Percentiles rank a stretch among this genome's conserved stretches.
Evolutionary conservation across 2,888 invertebrate species (phyloP).

Genomic region (Apotomis turbidana): DNA sequence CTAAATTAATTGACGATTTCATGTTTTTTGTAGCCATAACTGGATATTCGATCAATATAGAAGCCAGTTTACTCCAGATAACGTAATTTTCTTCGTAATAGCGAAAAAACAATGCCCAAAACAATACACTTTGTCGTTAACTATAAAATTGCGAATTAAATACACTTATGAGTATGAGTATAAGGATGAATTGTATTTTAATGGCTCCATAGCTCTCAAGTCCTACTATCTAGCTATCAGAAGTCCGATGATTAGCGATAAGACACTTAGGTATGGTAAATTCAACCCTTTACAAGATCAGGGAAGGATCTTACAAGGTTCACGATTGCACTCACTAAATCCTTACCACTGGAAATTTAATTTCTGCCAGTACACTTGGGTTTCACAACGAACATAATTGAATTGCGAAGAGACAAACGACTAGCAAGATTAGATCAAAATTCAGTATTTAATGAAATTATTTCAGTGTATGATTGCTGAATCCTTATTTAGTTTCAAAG

Average conservation of each 20-base stretch:
- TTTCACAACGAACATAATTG: conserved; percentile 36
- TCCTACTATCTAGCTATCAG: too few relatives aligned
- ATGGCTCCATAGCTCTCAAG: too few relatives aligned
- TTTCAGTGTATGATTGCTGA: conserved; percentile 10
- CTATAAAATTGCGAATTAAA: too few relatives aligned
- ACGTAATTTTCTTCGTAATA: too few relatives aligned
- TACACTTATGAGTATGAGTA: too few relatives aligned
- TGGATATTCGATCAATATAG: too few relatives aligned
- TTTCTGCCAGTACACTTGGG: conserved; percentile 38
- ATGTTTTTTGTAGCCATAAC: too few relatives aligned
- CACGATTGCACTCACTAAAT: conserved; percentile 38
- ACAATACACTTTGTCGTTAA: too few relatives aligned
- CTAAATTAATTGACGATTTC: too few relatives aligned
- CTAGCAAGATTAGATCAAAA: conserved; percentile 23
- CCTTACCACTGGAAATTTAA: conserved; percentile 33
- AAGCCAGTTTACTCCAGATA: too few relatives aligned
- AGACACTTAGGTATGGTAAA: conserved; percentile 33
- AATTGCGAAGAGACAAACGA: conserved; percentile 35
- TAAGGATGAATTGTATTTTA: too few relatives aligned
- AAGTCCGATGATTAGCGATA: background rate
- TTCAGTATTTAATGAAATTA: conserved; percentile 16
- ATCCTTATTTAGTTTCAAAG: conserved; percentile 4
- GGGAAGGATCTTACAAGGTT: conserved; percentile 31
- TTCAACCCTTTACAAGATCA: conserved; percentile 39
- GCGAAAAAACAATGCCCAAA: too few relatives aligned